Conservation (phyloP, 2,797 vertebrate genomes). For the Picus viridis region DNA sequence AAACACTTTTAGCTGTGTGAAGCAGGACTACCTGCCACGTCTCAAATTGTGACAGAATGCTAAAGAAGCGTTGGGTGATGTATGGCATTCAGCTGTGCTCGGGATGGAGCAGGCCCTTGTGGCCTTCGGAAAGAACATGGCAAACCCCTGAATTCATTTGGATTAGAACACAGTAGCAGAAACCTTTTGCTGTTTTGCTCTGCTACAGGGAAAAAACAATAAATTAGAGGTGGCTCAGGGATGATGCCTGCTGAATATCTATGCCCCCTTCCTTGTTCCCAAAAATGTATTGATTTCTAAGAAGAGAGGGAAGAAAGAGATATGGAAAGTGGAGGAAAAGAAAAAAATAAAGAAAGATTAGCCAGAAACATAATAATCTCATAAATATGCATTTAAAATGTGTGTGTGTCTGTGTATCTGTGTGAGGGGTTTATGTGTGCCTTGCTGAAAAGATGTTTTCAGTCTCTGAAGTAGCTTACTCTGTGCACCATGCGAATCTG, state of each 20-base stretch:
- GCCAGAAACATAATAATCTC: constrained; percentile 40
- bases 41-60: constrained; percentile 24
- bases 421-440: constrained; percentile 21
- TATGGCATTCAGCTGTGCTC: neutral
- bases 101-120: neutral
- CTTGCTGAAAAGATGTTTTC: constrained; percentile 57
- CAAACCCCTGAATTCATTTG: constrained; percentile 36
- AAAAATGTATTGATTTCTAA: constrained; percentile 48
- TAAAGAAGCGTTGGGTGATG: neutral
- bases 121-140: constrained; percentile 36
- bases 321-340: neutral
- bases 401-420: constrained; percentile 13
- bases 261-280: constrained; percentile 15
- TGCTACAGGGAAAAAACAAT: neutral
- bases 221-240: neutral
- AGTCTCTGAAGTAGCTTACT: constrained; percentile 15
- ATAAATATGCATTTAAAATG: constrained; percentile 54
- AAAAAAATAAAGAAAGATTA: neutral
- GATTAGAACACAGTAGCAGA: constrained; percentile 45
- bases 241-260: constrained; percentile 25
- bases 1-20: neutral
- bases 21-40: constrained; percentile 6
- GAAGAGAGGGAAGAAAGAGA: constrained; percentile 7
- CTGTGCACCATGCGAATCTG: neutral
- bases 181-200: constrained; percentile 27